Conservation (phyloP, 2,113 vertebrate genomes). For the Daboia siamensis region DNA sequence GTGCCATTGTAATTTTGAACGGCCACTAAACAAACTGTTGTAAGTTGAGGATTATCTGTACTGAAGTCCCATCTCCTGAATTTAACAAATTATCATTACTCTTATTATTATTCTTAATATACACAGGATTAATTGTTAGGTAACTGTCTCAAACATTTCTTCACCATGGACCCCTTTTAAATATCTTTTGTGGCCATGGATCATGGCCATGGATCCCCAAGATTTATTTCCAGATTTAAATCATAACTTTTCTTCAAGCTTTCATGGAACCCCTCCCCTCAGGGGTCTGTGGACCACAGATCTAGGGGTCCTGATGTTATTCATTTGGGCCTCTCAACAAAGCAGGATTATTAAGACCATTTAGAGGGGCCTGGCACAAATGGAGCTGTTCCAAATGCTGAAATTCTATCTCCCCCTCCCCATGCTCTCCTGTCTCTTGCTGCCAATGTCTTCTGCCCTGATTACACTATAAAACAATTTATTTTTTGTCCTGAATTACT, state of each 20-base stretch:
- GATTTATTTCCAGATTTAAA: too few species aligned
- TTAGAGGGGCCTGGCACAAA: not conserved
- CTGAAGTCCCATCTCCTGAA: not conserved
- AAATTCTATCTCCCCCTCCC: not conserved
- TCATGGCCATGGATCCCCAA: too few species aligned
- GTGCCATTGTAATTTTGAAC: not conserved
- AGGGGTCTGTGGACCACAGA: too few species aligned
- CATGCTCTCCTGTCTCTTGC: not conserved
- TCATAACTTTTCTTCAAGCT: too few species aligned
- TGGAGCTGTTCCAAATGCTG: not conserved
- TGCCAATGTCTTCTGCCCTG: not conserved
- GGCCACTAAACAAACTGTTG: not conserved
- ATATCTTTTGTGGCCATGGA: too few species aligned
- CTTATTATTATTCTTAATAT: not conserved
- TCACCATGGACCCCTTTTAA: too few species aligned
- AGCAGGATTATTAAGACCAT: not conserved
- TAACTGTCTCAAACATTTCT: not conserved
- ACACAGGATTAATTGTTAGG: not conserved
- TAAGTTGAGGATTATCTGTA: not conserved
- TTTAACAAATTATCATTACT: not conserved
- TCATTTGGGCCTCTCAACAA: not conserved
- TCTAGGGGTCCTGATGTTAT: not conserved
- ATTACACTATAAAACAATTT: not conserved
- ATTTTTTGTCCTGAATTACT: not conserved
- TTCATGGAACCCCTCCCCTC: too few species aligned